Conservation (phyloP, 2,888 invertebrate genomes). For the Xestia ashworthii region DNA sequence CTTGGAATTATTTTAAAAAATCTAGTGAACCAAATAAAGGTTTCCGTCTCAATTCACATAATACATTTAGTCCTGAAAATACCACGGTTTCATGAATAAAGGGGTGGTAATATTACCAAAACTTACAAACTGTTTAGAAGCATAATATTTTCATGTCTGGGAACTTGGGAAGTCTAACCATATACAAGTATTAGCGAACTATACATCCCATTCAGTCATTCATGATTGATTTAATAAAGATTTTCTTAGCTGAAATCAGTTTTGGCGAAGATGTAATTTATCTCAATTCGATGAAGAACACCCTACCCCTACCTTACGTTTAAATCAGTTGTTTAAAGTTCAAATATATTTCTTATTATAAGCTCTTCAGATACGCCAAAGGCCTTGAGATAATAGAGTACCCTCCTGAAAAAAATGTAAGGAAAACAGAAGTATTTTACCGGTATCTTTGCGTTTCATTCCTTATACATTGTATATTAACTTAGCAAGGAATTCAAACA, state of each 20-base stretch:
- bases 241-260: neutral
- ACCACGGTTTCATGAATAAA: neutral
- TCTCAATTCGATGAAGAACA: neutral
- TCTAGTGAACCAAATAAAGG: neutral
- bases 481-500: neutral
- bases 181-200: neutral
- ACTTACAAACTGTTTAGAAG: neutral
- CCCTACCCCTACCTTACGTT: neutral
- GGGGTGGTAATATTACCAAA: neutral
- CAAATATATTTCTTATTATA: slow-evolving; percentile 36
- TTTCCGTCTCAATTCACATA: neutral
- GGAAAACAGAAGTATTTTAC: neutral
- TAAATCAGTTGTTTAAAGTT: neutral
- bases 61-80: neutral
- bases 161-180: neutral
- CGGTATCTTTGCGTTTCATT: slow-evolving; percentile 9
- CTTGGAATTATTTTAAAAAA: no score
- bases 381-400: neutral
- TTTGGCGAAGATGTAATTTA: neutral
- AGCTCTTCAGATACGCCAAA: slow-evolving; percentile 6
- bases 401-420: slow-evolving; percentile 14
- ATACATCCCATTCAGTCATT: neutral
- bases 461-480: slow-evolving; percentile 4
- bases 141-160: slow-evolving; percentile 21
- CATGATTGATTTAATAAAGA: neutral